Conservation (phyloP, 2,888 invertebrate species). For the Oscheius myriophilus region DNA sequence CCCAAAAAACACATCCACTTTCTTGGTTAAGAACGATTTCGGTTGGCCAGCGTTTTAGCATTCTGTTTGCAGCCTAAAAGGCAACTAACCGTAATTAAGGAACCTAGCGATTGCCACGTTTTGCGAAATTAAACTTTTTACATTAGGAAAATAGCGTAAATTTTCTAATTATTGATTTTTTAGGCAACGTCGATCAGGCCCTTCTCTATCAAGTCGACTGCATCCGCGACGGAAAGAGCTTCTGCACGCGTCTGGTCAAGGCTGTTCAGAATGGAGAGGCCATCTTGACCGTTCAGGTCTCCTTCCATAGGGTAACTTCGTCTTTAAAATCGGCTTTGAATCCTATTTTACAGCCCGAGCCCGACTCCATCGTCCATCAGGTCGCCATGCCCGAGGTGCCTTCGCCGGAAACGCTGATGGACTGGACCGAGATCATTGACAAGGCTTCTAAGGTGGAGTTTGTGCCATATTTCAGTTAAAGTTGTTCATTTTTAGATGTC, state of each 20-base stretch:
- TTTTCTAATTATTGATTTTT: too few relatives aligned
- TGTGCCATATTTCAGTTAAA: neutral
- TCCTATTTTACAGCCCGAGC: conserved; percentile 47
- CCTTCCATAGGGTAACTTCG: conserved; percentile 63
- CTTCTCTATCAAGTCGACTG: conserved; percentile 72
- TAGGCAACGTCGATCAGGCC: conserved; percentile 66
- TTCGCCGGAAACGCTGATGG: conserved; percentile 69
- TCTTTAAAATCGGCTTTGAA: neutral
- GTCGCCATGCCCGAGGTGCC: conserved; percentile 72
- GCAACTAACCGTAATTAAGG: too few relatives aligned
- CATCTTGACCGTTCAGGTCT: conserved; percentile 70
- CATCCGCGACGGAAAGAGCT: conserved; percentile 72
- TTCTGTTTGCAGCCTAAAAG: too few relatives aligned
- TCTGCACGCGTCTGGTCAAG: conserved; percentile 71
- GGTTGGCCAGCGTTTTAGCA: too few relatives aligned
- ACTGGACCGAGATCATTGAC: conserved; percentile 52
- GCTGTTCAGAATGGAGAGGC: conserved; percentile 72
- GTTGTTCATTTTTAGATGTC: conserved; percentile 1
- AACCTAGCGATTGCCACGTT: too few relatives aligned
- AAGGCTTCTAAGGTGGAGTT: conserved; percentile 35
- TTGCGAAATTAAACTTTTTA: too few relatives aligned
- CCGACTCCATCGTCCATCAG: conserved; percentile 70
- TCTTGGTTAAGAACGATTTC: too few relatives aligned
- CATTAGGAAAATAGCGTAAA: too few relatives aligned
- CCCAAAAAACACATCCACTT: too few relatives aligned